Conservation (phyloP, 2,888 invertebrate species). For the Lasioglossum figueresi region DNA sequence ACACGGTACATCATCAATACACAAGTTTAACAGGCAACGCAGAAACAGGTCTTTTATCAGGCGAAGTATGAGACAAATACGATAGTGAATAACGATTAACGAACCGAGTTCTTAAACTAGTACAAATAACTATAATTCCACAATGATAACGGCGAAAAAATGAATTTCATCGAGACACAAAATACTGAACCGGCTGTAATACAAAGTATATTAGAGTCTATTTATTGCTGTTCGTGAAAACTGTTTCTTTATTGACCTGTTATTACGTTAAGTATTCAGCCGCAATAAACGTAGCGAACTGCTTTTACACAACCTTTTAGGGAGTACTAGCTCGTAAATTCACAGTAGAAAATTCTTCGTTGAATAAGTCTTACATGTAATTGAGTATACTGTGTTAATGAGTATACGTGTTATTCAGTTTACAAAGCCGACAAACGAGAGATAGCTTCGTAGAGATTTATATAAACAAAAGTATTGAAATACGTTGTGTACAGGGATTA, state of each 20-base stretch:
- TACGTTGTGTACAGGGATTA: constrained; percentile 25
- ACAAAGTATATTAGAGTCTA: constrained; percentile 4
- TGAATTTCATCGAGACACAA: not conserved
- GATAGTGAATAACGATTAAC: not conserved
- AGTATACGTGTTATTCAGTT: not conserved
- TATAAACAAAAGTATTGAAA: constrained; percentile 34
- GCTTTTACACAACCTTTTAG: constrained; percentile 60
- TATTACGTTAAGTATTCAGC: constrained; percentile 74
- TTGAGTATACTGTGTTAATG: not conserved
- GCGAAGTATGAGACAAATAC: constrained; percentile 7
- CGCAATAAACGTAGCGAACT: constrained; percentile 63
- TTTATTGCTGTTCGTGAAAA: constrained; percentile 26
- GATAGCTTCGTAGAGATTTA: constrained; percentile 12
- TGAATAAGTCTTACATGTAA: constrained; percentile 30
- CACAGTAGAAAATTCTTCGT: constrained; percentile 34
- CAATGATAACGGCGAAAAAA: not conserved
- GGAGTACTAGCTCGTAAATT: constrained; percentile 47
- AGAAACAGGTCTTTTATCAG: constrained; percentile 6
- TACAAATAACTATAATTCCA: not conserved
- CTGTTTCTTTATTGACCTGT: constrained; percentile 54
- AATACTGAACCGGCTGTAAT: constrained; percentile 3
- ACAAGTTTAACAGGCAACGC: constrained; percentile 38
- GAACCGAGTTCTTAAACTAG: constrained; percentile 31
- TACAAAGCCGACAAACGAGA: constrained; percentile 10
- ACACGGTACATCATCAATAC: constrained; percentile 32